phyloP scores from a whole-genome alignment of 2,113 vertebrate species.

The Pantherophis guttatus region DNA sequence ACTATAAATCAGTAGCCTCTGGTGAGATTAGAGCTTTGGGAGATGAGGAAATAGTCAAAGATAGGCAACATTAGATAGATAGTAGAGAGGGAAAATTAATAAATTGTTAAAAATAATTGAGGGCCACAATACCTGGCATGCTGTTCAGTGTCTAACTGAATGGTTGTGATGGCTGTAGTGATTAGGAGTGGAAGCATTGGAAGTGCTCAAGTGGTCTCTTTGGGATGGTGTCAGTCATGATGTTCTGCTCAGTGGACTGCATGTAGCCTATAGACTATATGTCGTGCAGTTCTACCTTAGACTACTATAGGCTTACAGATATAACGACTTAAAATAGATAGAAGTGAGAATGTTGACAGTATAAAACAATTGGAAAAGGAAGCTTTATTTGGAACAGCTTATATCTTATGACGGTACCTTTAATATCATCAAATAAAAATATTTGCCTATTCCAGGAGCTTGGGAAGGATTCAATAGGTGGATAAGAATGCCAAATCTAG shows the following conservation, averaged over 20 bases:
- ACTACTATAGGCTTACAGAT: not conserved
- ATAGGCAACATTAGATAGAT: not conserved
- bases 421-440: too few relatives aligned
- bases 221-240: too few relatives aligned
- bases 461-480: too few relatives aligned
- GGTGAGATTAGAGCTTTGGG: not conserved
- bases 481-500: too few relatives aligned
- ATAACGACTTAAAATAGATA: not conserved
- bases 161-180: not conserved
- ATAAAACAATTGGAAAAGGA: too few relatives aligned
- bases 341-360: too few relatives aligned
- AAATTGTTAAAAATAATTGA: not conserved
- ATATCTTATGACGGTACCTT: too few relatives aligned
- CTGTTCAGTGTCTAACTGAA: not conserved
- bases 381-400: too few relatives aligned
- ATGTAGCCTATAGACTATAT: not conserved
- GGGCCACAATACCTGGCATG: not conserved
- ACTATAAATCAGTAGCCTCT: not conserved
- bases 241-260: not conserved
- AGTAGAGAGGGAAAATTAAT: not conserved
- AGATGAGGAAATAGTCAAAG: not conserved
- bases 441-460: too few relatives aligned
- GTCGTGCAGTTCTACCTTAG: not conserved
- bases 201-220: not conserved
- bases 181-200: not conserved